phyloP scores from a whole-genome alignment of 2,888 invertebrate genomes.

The Temnothorax ravouxi region DNA sequence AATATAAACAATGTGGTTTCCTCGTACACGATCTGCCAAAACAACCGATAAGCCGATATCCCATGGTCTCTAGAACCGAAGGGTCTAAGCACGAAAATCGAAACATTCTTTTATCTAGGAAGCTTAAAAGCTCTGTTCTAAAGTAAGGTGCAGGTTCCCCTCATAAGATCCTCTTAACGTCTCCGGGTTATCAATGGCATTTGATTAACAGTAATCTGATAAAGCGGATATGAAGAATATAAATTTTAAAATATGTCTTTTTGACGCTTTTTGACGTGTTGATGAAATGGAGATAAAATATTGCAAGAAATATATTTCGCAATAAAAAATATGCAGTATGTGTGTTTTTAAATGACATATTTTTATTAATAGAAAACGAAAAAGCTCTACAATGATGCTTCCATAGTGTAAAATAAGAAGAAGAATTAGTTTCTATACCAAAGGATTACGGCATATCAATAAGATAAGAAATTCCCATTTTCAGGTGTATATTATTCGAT shows the following conservation, averaged over 20 bases:
- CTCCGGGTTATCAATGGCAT: constrained; percentile 12
- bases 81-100: constrained; percentile 31
- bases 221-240: background rate
- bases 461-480: constrained; percentile 14
- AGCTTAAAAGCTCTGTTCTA: constrained; percentile 47
- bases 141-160: constrained; percentile 12
- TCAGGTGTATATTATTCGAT: background rate
- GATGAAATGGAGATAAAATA: background rate
- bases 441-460: background rate
- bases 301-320: background rate
- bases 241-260: background rate
- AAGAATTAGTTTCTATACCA: background rate
- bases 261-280: background rate
- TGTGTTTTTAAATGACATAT: background rate
- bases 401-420: background rate
- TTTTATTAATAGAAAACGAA: background rate
- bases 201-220: constrained; percentile 19
- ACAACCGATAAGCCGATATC: constrained; percentile 65
- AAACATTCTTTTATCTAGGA: constrained; percentile 36
- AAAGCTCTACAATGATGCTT: background rate
- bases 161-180: constrained; percentile 39
- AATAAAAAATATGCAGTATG: background rate
- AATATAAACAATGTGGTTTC: constrained; percentile 48
- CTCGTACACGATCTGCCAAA: constrained; percentile 26
- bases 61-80: constrained; percentile 44